Evolutionary conservation across 2,113 vertebrate genomes (phyloP), one percentile per base, ranked within the genome.

Genomic region (Epinephelus moara): DNA sequence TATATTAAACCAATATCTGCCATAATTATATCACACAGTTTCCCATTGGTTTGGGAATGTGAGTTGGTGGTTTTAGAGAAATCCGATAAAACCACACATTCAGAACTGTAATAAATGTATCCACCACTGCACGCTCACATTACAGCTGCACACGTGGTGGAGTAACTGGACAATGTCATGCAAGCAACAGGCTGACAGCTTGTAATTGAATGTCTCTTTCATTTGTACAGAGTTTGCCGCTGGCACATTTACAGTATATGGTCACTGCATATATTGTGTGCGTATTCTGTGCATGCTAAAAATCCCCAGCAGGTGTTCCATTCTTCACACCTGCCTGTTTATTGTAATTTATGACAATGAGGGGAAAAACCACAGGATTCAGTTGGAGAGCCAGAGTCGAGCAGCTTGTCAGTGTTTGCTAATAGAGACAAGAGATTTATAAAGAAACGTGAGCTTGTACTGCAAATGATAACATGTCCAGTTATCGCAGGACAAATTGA

Each of bases 361-460:
- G 42, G 42, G 25, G 37, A 49, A 59, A 78, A 80, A 78, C 21
- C 69, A 66, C 50, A 23, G 59, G 63, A 56, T 25, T 86, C 42
- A 14, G 8, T 37, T 30, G n/a, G 45, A 67, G 50, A 64, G 13
- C 17, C 27, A n/a, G 18, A 64, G 52, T 50, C 1, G 50, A 82
- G 75, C 68, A 75, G 63, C 63, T 63, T 72, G 78, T 82, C 61
- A 61, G n/a, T 47, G 40, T 86, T 71, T 78, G 61, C 62, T 88
- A 88, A 82, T 78, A 49, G 85, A 90, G 77, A 92, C 40, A 25
- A 85, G 72, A 66, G 53, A 59, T 63, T 75, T 68, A 75, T 84
- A 70, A 71, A 71, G 77, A 84, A 82, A 78, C 66, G 74, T n/a
- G 59, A 68, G 63, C 80, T 61, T 75, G 70, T 82, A 55, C 62